Percentiles rank a stretch among this genome's conserved stretches.
Evolutionary conservation across 2,888 invertebrate species (phyloP).

Genomic region (Cantharis flavilabris): DNA sequence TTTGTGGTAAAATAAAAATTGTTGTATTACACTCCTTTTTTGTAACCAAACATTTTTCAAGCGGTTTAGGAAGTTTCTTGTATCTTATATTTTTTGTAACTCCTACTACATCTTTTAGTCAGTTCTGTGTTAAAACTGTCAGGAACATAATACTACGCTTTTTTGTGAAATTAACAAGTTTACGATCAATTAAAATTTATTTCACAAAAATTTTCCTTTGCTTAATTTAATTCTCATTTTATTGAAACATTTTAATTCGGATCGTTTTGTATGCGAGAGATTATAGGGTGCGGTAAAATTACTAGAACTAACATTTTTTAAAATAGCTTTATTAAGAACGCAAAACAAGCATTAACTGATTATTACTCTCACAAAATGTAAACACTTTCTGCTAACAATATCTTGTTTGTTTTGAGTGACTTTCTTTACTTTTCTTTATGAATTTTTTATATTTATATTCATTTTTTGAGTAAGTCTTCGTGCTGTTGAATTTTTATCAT

Average conservation of each 20-base stretch:
- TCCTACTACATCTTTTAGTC: not conserved
- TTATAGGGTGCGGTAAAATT: not conserved
- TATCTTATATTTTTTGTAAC: not conserved
- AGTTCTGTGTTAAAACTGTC: not conserved
- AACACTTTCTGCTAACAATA: no score
- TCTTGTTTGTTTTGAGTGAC: no score
- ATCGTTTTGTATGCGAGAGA: not conserved
- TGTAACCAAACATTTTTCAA: not conserved
- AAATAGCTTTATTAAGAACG: not conserved
- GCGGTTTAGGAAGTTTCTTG: not conserved
- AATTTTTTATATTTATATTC: no score
- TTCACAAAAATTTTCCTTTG: not conserved
- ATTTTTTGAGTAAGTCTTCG: no score
- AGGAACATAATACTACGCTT: not conserved
- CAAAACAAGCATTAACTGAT: not conserved
- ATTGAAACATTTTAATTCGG: not conserved
- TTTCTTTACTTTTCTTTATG: no score
- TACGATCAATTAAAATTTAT: not conserved
- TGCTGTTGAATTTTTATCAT: no score
- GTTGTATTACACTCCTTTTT: not conserved
- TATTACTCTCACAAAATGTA: no score
- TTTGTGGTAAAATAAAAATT: not conserved
- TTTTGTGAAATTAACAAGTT: not conserved
- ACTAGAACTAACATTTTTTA: not conserved
- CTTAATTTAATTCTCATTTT: not conserved